Evolutionary conservation across 92 coral and sea anemone genomes (phyloP), one percentile per base, ranked within the genome.

Genomic region (Plumapathes pennacea): DNA sequence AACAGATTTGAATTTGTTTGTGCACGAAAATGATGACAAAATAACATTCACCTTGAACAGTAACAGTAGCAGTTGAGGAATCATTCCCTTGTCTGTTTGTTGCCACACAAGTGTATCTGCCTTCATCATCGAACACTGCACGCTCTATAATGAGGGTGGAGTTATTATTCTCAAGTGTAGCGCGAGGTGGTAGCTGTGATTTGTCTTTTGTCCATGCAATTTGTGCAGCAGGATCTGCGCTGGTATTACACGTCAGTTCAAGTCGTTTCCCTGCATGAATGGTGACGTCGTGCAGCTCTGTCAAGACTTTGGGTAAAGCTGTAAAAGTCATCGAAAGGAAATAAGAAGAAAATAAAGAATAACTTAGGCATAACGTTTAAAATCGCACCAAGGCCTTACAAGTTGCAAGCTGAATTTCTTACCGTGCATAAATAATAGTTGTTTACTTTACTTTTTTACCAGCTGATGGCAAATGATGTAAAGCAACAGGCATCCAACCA

Each of bases 171-270:
- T 39, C 20, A 20, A 56, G 47, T 14, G 50, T 29, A 27, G 48
- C 32, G 22, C 40, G 52, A 0, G 66, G 42, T 10, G 32, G 9
- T 32, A 32, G 47, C 5, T 32, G 44, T 6, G 31, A 34, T 13
- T 39, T 36, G 11, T 37, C 24, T 49, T 64, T 83, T 15, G 63
- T 41, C 89, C 89, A 83, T 4, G 53, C 34, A 38, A 83, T 72
- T 20, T 50, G 21, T 0, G 89, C 84, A 12, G 21, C 13, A 13
- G 89, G 89, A 36, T 60, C 78, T 13, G 84, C 89, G n/a, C 60
- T 67, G 25, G 71, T 74, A 15, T 62, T 71, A 55, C 89, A 83
- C 6, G 66, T 38, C 18, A 75, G 17, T 26, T 40, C 56, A 18
- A 74, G 25, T 2, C 46, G 39, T 26, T 37, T 13, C 39, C 54